Conservation (phyloP, 2,888 invertebrate species). For the Julus scandinavius region DNA sequence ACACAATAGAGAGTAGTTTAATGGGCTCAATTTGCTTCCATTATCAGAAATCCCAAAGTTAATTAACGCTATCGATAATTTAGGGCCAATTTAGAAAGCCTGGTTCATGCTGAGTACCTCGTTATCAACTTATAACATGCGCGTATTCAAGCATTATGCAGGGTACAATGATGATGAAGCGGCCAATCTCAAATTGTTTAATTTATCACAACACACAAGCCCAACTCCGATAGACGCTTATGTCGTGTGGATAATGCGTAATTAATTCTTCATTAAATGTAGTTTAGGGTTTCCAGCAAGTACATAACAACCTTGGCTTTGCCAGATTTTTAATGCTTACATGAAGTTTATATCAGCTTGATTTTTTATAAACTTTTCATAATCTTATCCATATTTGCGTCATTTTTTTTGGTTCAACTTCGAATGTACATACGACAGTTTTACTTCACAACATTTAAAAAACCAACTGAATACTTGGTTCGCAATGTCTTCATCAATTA, state of each 20-base stretch:
- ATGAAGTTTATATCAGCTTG: neutral
- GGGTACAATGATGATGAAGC: slow-evolving; percentile 17
- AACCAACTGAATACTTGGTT: too few species aligned
- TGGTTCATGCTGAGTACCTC: neutral
- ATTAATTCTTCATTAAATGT: slow-evolving; percentile 37
- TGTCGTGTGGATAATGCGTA: slow-evolving; percentile 27
- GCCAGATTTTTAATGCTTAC: neutral
- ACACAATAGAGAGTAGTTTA: neutral
- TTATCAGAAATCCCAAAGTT: slow-evolving; percentile 39
- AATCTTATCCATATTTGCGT: too few species aligned
- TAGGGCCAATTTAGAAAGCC: slow-evolving; percentile 24
- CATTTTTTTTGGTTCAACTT: too few species aligned
- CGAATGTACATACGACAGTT: too few species aligned
- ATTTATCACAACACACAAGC: slow-evolving; percentile 1
- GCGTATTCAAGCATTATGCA: slow-evolving; percentile 16
- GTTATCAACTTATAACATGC: slow-evolving; percentile 37
- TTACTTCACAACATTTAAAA: too few species aligned
- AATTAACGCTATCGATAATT: slow-evolving; percentile 44
- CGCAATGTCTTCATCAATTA: too few species aligned
- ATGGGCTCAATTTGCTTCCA: slow-evolving; percentile 32
- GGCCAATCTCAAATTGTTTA: slow-evolving; percentile 44
- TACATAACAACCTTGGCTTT: neutral
- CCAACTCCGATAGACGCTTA: slow-evolving; percentile 1
- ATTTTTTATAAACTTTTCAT: too few species aligned
- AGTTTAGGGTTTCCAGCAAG: neutral